A percentile compares a stretch with the other conserved stretches of the same genome.
Conservation (phyloP, 2,888 invertebrate genomes). For the Meandrusa payeni region DNA sequence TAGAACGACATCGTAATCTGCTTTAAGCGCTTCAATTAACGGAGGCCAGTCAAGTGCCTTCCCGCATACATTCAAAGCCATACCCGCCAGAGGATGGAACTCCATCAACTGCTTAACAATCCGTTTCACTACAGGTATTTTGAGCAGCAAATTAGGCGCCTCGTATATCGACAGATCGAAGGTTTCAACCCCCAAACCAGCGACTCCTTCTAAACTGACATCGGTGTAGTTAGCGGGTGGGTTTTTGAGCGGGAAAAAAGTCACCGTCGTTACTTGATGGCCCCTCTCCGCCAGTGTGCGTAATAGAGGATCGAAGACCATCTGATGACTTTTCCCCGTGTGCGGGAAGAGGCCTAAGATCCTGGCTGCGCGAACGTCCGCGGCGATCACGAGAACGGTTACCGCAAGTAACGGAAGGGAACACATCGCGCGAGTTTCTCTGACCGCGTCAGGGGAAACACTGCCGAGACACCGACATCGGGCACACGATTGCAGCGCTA, state of each 20-base stretch:
- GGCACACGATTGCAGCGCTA: conserved; percentile 29
- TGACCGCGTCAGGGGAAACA: conserved; percentile 29
- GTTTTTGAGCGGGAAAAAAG: conserved; percentile 77
- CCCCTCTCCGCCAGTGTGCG: conserved; percentile 77
- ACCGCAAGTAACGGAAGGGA: conserved; percentile 32
- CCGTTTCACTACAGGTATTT: conserved; percentile 32
- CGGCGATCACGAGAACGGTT: conserved; percentile 39
- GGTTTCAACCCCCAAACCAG: conserved; percentile 52
- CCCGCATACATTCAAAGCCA: conserved; percentile 58
- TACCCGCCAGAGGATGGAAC: conserved; percentile 48
- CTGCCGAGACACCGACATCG: conserved; percentile 26
- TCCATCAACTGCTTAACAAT: conserved; percentile 43
- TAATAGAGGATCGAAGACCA: conserved; percentile 80
- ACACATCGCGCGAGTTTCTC: conserved; percentile 47
- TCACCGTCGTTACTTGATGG: conserved; percentile 82
- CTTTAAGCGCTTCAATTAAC: conserved; percentile 52
- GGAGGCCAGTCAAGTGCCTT: conserved; percentile 59
- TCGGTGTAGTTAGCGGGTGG: conserved; percentile 68
- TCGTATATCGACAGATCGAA: conserved; percentile 53
- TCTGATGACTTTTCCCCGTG: conserved; percentile 82
- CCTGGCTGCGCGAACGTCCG: conserved; percentile 55
- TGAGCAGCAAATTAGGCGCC: conserved; percentile 38
- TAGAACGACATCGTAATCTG: conserved; percentile 82
- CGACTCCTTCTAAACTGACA: conserved; percentile 64
- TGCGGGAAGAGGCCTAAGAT: conserved; percentile 82